Base-by-base conservation (phyloP, 2,113 vertebrate species). In the Okapia johnstoni region DNA sequence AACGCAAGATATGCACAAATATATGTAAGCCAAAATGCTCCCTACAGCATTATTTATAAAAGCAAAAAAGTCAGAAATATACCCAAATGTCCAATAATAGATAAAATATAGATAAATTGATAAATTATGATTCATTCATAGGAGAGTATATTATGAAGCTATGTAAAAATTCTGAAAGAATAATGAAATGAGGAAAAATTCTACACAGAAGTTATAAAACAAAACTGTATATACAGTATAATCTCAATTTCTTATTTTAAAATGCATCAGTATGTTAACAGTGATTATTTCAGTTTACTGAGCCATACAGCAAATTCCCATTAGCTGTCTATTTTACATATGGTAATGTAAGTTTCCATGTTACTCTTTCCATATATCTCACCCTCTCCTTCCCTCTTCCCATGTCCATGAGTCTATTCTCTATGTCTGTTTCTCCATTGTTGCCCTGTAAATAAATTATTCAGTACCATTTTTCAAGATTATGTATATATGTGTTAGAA, bases 51-150 rank as follows among this genome's bases (percentile, higher is more conserved):
- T 88, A 81, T 58, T 84, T 96, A 79, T 66, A 60, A 92, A 70
- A 92, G n/a, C n/a, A 92, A 90, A 54, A 87, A 46, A n/a, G 58
- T 85, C 48, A 61, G 52, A 85, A 92, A 96, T 85, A 89, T 80
- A 19, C 77, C 58, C 33, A 50, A 89, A 58, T 84, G 26, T 61
- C 48, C 76, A 80, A 90, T 48, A 76, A 73, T 21, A 86, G 14
- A 70, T 50, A 81, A 93, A 94, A 55, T 36, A 55, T 3, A 54
- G 50, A 36, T 25, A 36, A 83, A 83, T 1, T 81, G 33, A 80
- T 61, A 90, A 85, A 94, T 40, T 91, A 70, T 90, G 66, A 80
- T 60, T 46, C 43, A 85, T 28, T 25, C 54, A 87, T 14, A 63
- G 5, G 13, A 85, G 1, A 86, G 7, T 21, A 87, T 55, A 80